These are phyloP conservation scores for Pentalonia nigronervosa DNA, from an alignment of 1,140 invertebrate species.

Conservation along the genomic window DNA sequence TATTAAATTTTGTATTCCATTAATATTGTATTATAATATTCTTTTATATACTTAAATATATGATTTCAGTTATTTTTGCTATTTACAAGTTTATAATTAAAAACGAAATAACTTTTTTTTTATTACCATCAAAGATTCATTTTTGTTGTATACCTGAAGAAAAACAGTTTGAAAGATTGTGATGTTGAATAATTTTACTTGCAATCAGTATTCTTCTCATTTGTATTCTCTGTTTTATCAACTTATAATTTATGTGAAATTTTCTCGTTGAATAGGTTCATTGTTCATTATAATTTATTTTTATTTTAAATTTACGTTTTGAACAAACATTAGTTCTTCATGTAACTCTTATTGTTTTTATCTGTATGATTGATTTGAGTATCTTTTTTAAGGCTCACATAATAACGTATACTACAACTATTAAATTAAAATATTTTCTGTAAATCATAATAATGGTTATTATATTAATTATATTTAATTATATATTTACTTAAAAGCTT, in stretches of 20 bases:
- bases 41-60: not conserved
- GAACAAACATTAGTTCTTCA: not conserved
- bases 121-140: not conserved
- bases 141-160: not conserved
- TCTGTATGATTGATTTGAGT: not conserved
- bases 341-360: not conserved
- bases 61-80: not conserved
- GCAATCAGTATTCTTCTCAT: not conserved
- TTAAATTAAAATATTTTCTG: not conserved
- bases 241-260: not conserved
- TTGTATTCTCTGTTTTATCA: not conserved
- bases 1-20: not conserved
- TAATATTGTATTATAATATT: not conserved
- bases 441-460: not conserved
- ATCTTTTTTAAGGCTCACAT: not conserved
- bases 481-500: not conserved
- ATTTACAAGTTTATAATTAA: not conserved
- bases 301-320: constrained; percentile 10
- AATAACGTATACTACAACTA: not conserved
- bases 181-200: not conserved
- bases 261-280: not conserved
- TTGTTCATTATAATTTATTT: not conserved
- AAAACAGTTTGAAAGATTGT: not conserved
- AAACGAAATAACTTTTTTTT: not conserved
- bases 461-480: not conserved